A percentile compares a stretch with the other conserved stretches of the same genome.
phyloP scores from a whole-genome alignment of 2,888 invertebrate species.

The Meloe dianella region DNA sequence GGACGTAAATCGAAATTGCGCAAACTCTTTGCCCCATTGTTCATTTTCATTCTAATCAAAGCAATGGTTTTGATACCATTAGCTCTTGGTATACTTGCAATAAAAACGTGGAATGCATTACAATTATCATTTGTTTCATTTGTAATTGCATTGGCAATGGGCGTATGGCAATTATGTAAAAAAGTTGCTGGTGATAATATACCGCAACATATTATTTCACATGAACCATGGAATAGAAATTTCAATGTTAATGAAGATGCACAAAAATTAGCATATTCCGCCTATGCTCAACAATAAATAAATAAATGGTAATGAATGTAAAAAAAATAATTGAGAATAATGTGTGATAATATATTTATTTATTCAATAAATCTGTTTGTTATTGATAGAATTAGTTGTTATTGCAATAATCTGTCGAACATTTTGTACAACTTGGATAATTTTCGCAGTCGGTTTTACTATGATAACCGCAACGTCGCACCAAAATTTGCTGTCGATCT shows the following conservation, averaged over 20 bases:
- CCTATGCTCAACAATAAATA: conserved; percentile 59
- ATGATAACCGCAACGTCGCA: background rate
- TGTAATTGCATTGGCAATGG: conserved; percentile 80
- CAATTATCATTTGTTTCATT: conserved; percentile 88
- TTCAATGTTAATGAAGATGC: conserved; percentile 57
- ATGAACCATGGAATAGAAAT: conserved; percentile 50
- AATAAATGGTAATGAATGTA: no score
- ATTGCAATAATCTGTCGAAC: background rate
- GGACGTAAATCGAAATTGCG: conserved; percentile 73
- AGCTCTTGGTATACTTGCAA: conserved; percentile 81
- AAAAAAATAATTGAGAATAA: background rate
- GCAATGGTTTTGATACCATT: conserved; percentile 85
- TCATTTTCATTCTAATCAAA: conserved; percentile 82
- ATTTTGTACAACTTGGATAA: background rate
- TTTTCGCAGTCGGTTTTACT: background rate
- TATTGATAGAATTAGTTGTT: background rate
- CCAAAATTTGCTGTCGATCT: background rate
- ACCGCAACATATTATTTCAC: conserved; percentile 64
- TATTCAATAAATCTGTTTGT: conserved; percentile 21
- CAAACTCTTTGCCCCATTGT: conserved; percentile 83
- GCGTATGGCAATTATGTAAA: conserved; percentile 86
- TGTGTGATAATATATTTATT: conserved; percentile 24
- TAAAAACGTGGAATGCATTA: conserved; percentile 87
- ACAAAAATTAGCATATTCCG: conserved; percentile 76
- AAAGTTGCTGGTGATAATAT: conserved; percentile 79